phyloP scores from a whole-genome alignment of 2,113 vertebrate genomes.

The Todiramphus chloris region DNA sequence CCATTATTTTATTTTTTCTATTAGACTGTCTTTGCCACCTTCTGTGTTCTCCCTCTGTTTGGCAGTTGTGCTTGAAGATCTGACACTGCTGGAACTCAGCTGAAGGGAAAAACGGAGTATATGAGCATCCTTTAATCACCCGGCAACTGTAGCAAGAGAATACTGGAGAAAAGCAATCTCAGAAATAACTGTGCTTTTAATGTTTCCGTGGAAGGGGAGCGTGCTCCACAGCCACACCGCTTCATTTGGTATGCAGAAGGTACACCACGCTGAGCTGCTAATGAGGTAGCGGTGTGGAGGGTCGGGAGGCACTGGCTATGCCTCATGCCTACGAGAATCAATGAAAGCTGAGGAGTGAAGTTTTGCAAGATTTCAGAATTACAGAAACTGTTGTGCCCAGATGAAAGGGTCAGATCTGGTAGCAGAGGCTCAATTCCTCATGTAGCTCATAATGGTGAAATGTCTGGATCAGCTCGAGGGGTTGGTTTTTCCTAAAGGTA shows the following conservation, averaged over 20 bases:
- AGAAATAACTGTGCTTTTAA: constrained; percentile 2
- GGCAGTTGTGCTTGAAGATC: background rate
- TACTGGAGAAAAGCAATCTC: background rate
- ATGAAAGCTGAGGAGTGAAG: background rate
- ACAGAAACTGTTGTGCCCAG: background rate
- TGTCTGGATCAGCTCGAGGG: fast-evolving
- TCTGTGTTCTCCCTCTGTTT: fast-evolving
- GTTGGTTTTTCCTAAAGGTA: background rate
- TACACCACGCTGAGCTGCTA: constrained; percentile 20
- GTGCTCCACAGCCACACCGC: background rate
- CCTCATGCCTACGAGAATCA: background rate
- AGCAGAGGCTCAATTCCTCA: background rate
- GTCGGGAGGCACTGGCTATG: background rate
- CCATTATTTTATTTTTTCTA: background rate
- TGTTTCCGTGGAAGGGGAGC: background rate
- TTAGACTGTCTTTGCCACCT: background rate
- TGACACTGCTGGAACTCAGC: background rate
- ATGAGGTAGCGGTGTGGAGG: constrained; percentile 27
- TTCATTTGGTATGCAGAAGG: background rate
- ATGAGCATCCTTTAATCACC: background rate
- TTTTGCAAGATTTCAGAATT: background rate
- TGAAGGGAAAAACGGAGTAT: background rate
- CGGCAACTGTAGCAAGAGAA: background rate
- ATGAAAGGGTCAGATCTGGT: background rate
- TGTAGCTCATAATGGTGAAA: fast-evolving